Base-by-base conservation (phyloP, 2,888 invertebrate genomes). In the Glaucopsyche alexis region DNA sequence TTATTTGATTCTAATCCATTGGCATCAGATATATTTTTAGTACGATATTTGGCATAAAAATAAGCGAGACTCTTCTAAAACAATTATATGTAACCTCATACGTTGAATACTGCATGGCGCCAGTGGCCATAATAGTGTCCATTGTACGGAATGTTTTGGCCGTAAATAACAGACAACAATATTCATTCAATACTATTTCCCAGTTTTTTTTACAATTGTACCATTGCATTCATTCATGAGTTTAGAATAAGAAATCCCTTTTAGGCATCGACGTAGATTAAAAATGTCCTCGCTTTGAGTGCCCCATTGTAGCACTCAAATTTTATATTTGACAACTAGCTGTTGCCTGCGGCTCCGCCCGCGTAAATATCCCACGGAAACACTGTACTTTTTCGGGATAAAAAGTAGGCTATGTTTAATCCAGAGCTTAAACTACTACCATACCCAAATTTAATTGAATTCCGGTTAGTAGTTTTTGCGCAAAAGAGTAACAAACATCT, bases 81-180 rank as follows among this genome's bases (percentile, higher is more conserved):
- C n/a, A 52, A 52, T 8, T n/a, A 52, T 5, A 19, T 60, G 29
- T 60, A 38, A 38, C 60, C 7, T 13, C 29, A 60, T 60, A 14
- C 29, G 13, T 19, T 16, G 19, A 14, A 16, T 14, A 60, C 29
- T 7, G 60, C 6, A 11, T 13, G 60, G 60, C 60, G 60, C 60
- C 60, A 60, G 60, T 29, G 60, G 29, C 60, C 11, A 60, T 38
- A 60, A 60, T 60, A 38, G 11, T 38, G 60, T 13, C 60, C 60
- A 60, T 60, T 60, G 29, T 60, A 60, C 13, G 60, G 13, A 60
- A 38, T 60, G 60, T 60, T 60, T 60, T 60, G 60, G 29, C 60
- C 60, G 29, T 60, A 60, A 60, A 60, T 14, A 60, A 38, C 29
- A 60, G 60, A 60, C 60, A 60, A 38, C 29, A 60, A 60, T 60